phyloP scores from a whole-genome alignment of 2,888 invertebrate species.

The Stictocephala bisonia region DNA sequence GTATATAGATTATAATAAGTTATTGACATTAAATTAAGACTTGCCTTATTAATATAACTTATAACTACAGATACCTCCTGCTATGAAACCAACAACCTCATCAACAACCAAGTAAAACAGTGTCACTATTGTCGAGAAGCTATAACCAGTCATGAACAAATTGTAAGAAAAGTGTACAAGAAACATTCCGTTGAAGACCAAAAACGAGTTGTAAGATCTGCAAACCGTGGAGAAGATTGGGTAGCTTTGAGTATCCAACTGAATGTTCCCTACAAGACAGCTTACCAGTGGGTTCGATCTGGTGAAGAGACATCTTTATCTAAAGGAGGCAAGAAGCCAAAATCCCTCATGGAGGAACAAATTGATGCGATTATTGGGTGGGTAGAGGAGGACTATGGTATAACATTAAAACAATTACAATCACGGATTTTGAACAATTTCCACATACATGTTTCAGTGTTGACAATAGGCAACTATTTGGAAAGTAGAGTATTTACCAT shows the following conservation, averaged over 20 bases:
- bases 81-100: no score
- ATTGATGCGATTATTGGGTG: conserved; percentile 1
- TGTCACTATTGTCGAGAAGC: no score
- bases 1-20: no score
- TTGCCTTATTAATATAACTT: no score
- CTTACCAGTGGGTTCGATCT: neutral
- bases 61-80: no score
- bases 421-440: no score
- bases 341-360: neutral
- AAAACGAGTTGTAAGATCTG: neutral
- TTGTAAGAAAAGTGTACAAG: neutral
- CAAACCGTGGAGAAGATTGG: conserved; percentile 2
- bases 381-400: neutral
- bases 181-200: neutral
- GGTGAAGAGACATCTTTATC: neutral
- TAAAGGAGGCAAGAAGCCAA: conserved; percentile 3
- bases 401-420: neutral
- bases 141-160: no score
- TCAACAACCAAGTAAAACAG: no score
- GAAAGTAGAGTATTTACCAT: conserved; percentile 1
- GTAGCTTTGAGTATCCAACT: neutral
- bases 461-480: conserved; percentile 5
- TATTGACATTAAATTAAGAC: no score
- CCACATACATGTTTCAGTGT: no score
- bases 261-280: conserved; percentile 18